These are phyloP conservation scores for Bhutanitis thaidina DNA, from an alignment of 2,888 invertebrate genomes.

Conservation along the genomic window DNA sequence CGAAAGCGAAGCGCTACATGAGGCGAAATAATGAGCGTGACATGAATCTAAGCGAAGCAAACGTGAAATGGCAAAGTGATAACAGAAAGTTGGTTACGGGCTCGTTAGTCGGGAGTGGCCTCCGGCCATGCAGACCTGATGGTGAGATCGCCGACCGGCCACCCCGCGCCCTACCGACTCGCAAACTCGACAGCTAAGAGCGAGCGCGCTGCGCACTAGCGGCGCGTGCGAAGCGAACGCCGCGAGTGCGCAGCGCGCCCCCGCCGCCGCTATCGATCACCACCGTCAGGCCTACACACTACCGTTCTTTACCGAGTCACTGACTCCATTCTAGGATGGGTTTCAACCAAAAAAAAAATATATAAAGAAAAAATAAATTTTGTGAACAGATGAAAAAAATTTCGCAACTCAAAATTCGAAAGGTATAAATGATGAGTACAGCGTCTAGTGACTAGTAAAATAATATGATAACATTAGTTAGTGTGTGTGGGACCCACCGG, in stretches of 20 bases:
- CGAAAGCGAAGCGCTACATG: conserved; percentile 55
- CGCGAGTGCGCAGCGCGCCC: conserved; percentile 18
- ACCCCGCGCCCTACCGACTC: conserved; percentile 30
- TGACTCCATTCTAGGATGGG: conserved; percentile 73
- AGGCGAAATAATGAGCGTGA: conserved; percentile 46
- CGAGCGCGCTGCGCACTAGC: conserved; percentile 20
- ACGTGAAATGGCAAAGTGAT: conserved; percentile 57
- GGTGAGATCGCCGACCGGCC: conserved; percentile 53
- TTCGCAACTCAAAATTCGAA: conserved; percentile 71
- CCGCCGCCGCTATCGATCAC: conserved; percentile 56
- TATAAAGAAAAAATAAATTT: conserved; percentile 40
- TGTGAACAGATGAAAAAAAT: conserved; percentile 53
- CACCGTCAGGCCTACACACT: conserved; percentile 77
- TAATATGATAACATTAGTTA: conserved; percentile 80
- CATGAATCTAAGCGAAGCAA: conserved; percentile 58
- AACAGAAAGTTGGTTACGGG: conserved; percentile 50
- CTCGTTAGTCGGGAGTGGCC: conserved; percentile 64
- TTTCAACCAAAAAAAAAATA: conserved; percentile 53
- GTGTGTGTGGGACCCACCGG: conserved; percentile 91
- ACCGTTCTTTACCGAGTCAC: conserved; percentile 74
- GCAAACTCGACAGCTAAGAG: conserved; percentile 22
- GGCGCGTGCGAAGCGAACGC: conserved; percentile 2
- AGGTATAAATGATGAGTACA: conserved; percentile 66
- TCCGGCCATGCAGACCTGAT: conserved; percentile 68
- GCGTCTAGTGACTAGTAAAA: conserved; percentile 78